Base-by-base conservation (phyloP, 64 coral and sea anemone species). In the Montipora foliosa region DNA sequence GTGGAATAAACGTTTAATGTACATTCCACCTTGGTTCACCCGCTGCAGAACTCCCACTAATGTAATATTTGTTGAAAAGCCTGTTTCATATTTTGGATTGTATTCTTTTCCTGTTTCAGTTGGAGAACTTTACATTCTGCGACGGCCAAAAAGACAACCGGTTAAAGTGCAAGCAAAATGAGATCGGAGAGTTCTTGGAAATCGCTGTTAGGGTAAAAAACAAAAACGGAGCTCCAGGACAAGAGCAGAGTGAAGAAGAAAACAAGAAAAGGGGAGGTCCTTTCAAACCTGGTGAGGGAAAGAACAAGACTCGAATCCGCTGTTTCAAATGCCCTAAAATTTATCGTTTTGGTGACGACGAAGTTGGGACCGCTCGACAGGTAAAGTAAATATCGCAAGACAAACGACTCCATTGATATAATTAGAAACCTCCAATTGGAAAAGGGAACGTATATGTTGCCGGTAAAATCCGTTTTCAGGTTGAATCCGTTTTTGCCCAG, bases 61-160 rank as follows among this genome's bases (percentile, higher is more conserved):
- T 55, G 10, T 55, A 10, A 10, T 55, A 55, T 64, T 64, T 64
- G 11, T 4, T 16, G 13, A 15, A 64, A 64, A 12, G 61, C 1
- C 61, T 4, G 13, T 64, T 64, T 64, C 15, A 7, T 64, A 64
- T 14, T 14, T 16, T 64, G 14, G 37, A 37, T 37, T 14, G 9
- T 7, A 4, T 64, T 7, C 2, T 6, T 11, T 21, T 79, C 9
- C 4, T n/a, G 17, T 79, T 79, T 15, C 19, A 79, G 78, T 2
- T 79, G 16, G 49, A 79, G n/a, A 79, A 79, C 78, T 79, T 51
- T 24, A 79, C 78, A 19, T 79, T 79, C 49, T 79, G 78, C 19
- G 78, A 79, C 10, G 78, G 78, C 17, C 37, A 37, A 37, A 19
- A 2, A 20, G 6, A 0, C 1, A 52, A 49, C 2, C 48, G 2